Base-by-base conservation (phyloP, 2,797 vertebrate genomes). In the Sus cebifrons region DNA sequence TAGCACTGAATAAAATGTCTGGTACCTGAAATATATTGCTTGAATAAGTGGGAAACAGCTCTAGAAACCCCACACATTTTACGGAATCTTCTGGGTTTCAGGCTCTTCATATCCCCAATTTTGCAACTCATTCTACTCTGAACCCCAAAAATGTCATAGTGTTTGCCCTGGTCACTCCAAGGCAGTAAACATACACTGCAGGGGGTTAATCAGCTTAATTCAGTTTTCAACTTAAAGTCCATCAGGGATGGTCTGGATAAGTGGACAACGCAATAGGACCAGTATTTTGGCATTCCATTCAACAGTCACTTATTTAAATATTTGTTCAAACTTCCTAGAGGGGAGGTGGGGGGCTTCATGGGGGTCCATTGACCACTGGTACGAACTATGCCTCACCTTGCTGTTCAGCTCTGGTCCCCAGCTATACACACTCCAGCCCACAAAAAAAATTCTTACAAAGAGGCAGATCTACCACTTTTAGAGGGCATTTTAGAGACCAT, bases 11-110 rank as follows among this genome's bases (percentile, higher is more conserved):
- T 56, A 49, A 70, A 62, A n/a, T 14, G 5, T 17, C 52, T 74
- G 13, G 20, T 49, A 18, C 65, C 56, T 56, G 49, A 88, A 91
- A 90, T 82, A 23, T 3, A 70, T n/a, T 68, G 60, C n/a, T 73
- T 65, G 65, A 83, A 65, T 74, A 75, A 78, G 54, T 5, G 0
- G 16, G 88, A 91, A 91, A 40, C 14, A 79, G 6, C 18, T 71
- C 62, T 88, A 68, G 40, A 89, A 97, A 86, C 54, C 20, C 36
- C 27, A 68, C 10, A 44, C 74, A 54, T 71, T 84, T 86, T 58
- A 44, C 32, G 58, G 15, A 17, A n/a, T 32, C 23, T 56, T 88
- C 77, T 93, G 32, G 40, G 32, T 73, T 32, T 65, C 68, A 71
- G 29, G 21, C 6, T 84, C 5, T 86, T 91, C 49, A 54, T 16